phyloP scores from a whole-genome alignment of 2,797 vertebrate species.

The Hydrocynus forskahlii region DNA sequence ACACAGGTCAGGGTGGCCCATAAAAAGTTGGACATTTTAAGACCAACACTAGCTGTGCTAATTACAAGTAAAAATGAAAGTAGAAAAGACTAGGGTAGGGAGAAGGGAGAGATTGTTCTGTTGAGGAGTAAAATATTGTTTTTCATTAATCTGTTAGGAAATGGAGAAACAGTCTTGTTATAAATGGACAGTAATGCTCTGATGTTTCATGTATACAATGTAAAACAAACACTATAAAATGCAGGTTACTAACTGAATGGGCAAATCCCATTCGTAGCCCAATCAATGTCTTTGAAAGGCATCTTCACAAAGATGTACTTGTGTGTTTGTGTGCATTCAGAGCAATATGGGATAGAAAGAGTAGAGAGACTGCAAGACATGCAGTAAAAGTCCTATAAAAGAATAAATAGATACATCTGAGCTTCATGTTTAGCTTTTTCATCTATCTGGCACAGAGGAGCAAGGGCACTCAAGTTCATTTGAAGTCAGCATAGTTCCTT shows the following conservation, averaged over 20 bases:
- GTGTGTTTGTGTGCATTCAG: background rate
- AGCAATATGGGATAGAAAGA: background rate
- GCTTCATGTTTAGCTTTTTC: conserved; percentile 36
- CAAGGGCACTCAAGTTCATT: conserved; percentile 42
- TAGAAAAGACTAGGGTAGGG: conserved; percentile 5
- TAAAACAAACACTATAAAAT: no score
- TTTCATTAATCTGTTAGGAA: conserved; percentile 3
- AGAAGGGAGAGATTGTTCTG: background rate
- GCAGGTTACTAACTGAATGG: background rate
- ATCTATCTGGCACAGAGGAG: background rate
- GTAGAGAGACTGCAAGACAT: conserved; percentile 8
- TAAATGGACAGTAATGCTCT: background rate
- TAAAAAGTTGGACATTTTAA: conserved; percentile 52
- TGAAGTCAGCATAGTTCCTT: conserved; percentile 38
- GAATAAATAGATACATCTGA: conserved; percentile 4
- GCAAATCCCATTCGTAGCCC: background rate
- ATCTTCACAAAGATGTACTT: background rate
- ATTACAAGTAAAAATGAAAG: conserved; percentile 47
- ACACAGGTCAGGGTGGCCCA: conserved; percentile 28
- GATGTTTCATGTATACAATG: background rate
- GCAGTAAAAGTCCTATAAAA: conserved; percentile 24
- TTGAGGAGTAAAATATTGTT: background rate
- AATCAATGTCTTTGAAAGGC: background rate
- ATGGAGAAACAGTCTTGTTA: background rate
- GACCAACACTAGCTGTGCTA: conserved; percentile 44